Evolutionary conservation across 1,140 invertebrate genomes (phyloP).

Genomic region (Meloidogyne exigua): DNA sequence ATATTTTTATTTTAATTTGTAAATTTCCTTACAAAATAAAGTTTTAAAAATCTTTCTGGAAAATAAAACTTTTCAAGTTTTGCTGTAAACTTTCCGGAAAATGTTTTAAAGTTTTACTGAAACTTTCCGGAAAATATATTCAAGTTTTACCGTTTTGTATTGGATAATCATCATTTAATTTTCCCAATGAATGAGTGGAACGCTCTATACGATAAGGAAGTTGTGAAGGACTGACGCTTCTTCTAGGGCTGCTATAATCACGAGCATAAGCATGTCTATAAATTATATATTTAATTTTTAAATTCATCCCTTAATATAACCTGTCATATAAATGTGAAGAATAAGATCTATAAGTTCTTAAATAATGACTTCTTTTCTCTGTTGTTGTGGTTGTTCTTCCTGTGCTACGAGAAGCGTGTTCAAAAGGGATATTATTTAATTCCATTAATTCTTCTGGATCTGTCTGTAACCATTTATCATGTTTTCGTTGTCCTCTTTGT

Average conservation of each 20-base stretch:
- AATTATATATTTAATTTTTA: too few species aligned
- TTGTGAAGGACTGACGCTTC: neutral
- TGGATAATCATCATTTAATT: neutral
- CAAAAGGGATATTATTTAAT: neutral
- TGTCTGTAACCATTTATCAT: slow-evolving; percentile 43
- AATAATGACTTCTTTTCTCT: slow-evolving; percentile 5
- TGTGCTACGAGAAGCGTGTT: neutral
- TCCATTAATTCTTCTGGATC: slow-evolving; percentile 11
- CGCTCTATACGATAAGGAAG: neutral
- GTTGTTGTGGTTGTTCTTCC: neutral
- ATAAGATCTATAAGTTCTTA: slow-evolving; percentile 38
- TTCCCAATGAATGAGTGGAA: neutral
- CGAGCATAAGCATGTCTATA: slow-evolving; percentile 30
- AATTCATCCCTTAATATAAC: neutral
- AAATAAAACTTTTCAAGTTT: too few species aligned
- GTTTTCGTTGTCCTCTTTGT: slow-evolving; percentile 7
- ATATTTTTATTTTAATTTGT: too few species aligned
- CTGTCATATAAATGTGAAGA: slow-evolving; percentile 39
- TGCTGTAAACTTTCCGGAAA: too few species aligned
- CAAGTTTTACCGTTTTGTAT: neutral
- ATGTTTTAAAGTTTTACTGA: too few species aligned
- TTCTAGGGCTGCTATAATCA: slow-evolving; percentile 16
- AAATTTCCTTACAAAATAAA: too few species aligned
- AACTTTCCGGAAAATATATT: neutral
- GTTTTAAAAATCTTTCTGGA: too few species aligned